phyloP scores from a whole-genome alignment of 2,888 invertebrate species.

The Lasioglossum malachurum region DNA sequence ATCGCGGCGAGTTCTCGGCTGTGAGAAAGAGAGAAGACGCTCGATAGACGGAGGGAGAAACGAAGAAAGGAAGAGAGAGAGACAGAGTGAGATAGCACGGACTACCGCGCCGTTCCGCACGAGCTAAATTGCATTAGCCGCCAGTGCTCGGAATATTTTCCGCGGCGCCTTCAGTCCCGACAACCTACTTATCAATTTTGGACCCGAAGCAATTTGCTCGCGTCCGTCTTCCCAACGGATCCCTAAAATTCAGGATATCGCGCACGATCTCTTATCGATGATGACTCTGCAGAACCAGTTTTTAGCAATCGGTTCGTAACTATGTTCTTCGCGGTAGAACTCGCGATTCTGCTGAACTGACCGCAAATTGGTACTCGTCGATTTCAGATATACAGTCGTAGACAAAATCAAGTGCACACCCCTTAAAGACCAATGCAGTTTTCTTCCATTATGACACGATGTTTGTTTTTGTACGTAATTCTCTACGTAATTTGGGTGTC shows the following conservation, averaged over 20 bases:
- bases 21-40: neutral
- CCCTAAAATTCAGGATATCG: neutral
- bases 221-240: constrained; percentile 1
- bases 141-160: constrained; percentile 39
- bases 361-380: neutral
- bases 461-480: no score
- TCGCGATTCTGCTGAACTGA: neutral
- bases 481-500: no score
- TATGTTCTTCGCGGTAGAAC: neutral
- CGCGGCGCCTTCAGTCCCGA: neutral
- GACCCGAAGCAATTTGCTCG: constrained; percentile 22
- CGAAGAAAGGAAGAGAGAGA: neutral
- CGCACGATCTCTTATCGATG: constrained; percentile 1
- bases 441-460: no score
- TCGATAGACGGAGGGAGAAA: neutral
- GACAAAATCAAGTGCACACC: neutral
- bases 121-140: constrained; percentile 43
- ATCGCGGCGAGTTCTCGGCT: constrained; percentile 32
- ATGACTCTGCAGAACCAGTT: neutral
- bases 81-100: neutral
- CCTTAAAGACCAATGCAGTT: no score
- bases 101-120: neutral
- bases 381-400: neutral
- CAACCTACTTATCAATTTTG: constrained; percentile 42
- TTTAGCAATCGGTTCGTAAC: neutral